These are phyloP conservation scores for Helleia helle DNA, from an alignment of 2,888 invertebrate genomes.

Conservation along the genomic window DNA sequence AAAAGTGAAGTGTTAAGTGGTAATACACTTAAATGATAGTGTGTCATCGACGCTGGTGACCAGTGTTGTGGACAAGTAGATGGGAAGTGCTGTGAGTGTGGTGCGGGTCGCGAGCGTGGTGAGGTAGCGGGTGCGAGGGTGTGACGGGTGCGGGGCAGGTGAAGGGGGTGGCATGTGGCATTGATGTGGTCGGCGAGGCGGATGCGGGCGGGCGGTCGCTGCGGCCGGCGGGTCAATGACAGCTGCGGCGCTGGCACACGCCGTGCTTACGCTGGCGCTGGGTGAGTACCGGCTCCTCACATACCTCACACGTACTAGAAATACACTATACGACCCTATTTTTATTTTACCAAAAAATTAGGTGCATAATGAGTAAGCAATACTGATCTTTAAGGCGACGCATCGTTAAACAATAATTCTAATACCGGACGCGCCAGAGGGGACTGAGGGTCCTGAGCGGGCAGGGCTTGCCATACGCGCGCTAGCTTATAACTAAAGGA, in stretches of 20 bases:
- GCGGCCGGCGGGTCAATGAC: conserved; percentile 66
- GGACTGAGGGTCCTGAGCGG: too few relatives aligned
- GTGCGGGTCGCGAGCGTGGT: background rate
- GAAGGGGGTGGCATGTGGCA: conserved; percentile 31
- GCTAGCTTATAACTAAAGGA: too few relatives aligned
- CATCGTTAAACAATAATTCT: too few relatives aligned
- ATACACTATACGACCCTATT: too few relatives aligned
- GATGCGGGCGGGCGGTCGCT: conserved; percentile 51
- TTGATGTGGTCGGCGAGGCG: conserved; percentile 51
- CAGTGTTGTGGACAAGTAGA: background rate
- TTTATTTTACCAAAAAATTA: too few relatives aligned
- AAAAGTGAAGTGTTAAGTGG: background rate
- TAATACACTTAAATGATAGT: background rate
- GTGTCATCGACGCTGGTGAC: background rate
- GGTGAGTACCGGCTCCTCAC: conserved; percentile 50
- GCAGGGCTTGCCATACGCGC: too few relatives aligned
- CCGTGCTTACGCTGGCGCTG: conserved; percentile 46
- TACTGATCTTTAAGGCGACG: too few relatives aligned
- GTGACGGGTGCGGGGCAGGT: conserved; percentile 1
- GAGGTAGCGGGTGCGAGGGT: background rate
- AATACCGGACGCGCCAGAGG: too few relatives aligned
- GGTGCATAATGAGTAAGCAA: too few relatives aligned
- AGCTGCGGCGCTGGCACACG: conserved; percentile 39
- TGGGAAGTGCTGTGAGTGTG: background rate
- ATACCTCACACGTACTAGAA: too few relatives aligned